Evolutionary conservation across 2,797 vertebrate species (phyloP), one percentile per base, ranked within the genome.

Genomic region (Thunnus albacares): DNA sequence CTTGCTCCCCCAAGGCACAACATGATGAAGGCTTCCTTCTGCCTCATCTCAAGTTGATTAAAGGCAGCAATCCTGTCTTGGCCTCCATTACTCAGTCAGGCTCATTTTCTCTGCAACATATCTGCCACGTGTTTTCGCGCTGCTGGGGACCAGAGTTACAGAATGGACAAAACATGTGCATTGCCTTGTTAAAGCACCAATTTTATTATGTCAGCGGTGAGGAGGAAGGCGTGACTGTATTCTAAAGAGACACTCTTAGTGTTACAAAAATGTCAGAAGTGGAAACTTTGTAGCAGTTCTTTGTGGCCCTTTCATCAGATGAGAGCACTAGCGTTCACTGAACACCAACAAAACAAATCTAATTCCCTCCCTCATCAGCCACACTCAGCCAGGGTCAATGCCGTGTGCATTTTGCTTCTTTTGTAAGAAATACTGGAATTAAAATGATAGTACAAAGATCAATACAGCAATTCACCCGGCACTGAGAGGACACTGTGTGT

Each of bases 11-110:
- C 61, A 85, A 91, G 89, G 89, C 89, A 73, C 83, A 80, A 80
- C 79, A 82, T 84, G 89, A 91, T 91, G 92, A 92, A 88, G 89
- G 90, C 86, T 92, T 91, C 90, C 92, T 82, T 87, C 89, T 93
- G 86, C 90, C 89, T 94, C 90, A 90, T 94, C 87, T 92, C 89
- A 73, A 80, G 87, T 91, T 94, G 92, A 95, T 94, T 95, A 95
- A 93, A 91, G 83, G 82, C 90, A 89, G 85, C 82, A 71, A 84
- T 85, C 81, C 85, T 71, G 56, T 64, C 82, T 66, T 84, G 87
- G 87, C 82, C 90, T 89, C 84, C 68, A 85, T 92, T 91, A 86
- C 87, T 87, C 85, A 81, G 79, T 81, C 68, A 71, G 71, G 65
- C 83, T 79, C 72, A n/a, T 61, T 80, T 86, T 84, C 84, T 58